Percentiles rank a stretch among this genome's conserved stretches.
Evolutionary conservation across 2,797 vertebrate species (phyloP).

Genomic region (Cuculus canorus): DNA sequence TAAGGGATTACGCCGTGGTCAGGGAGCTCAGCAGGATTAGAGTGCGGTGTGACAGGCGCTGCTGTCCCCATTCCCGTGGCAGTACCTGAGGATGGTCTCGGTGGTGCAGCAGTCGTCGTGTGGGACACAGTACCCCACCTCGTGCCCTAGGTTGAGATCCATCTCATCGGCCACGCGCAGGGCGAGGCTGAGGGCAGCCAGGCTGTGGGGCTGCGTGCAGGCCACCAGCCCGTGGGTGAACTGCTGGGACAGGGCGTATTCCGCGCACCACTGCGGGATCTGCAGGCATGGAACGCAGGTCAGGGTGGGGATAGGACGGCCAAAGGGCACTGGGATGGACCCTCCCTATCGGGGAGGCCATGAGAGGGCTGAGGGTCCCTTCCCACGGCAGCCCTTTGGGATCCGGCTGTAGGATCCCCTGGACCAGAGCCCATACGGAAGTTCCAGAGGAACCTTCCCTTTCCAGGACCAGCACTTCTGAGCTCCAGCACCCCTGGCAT

Average conservation of each 20-base stretch:
- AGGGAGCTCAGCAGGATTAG: background rate
- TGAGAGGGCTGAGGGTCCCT: background rate
- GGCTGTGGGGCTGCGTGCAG: constrained; percentile 88
- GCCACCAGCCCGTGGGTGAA: constrained; percentile 88
- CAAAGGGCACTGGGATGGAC: background rate
- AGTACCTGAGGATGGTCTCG: constrained; percentile 90
- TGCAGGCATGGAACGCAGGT: constrained; percentile 11
- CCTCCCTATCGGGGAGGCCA: fast-evolving
- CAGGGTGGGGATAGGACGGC: background rate
- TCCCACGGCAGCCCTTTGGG: background rate
- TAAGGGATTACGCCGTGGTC: background rate
- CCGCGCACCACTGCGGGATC: constrained; percentile 97
- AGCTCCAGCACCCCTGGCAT: background rate
- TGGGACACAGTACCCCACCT: constrained; percentile 92
- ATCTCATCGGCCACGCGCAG: constrained; percentile 93
- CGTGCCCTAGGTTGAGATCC: constrained; percentile 94
- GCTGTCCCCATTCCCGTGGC: background rate
- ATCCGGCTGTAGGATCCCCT: no score
- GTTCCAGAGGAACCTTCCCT: background rate
- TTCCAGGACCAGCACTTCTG: background rate
- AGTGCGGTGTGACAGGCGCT: fast-evolving
- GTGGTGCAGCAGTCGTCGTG: constrained; percentile 92
- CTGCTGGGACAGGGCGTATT: constrained; percentile 87
- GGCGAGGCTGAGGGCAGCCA: constrained; percentile 88
- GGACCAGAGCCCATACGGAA: fast-evolving